These are phyloP conservation scores for Circaetus gallicus DNA, from an alignment of 2,113 vertebrate genomes.

Conservation along the genomic window DNA sequence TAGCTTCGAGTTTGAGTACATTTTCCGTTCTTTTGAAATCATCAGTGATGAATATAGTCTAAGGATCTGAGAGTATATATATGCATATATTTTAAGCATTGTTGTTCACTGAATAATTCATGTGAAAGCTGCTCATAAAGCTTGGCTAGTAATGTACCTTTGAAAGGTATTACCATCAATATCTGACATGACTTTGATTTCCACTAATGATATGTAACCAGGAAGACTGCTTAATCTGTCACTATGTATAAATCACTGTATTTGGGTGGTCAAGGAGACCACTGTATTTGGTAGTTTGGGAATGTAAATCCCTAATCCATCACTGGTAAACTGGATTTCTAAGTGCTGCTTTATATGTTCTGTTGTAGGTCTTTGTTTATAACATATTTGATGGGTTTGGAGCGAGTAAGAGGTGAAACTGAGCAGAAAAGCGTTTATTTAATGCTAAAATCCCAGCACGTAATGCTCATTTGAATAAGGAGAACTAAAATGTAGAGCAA, in stretches of 20 bases:
- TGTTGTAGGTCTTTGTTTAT: conserved; percentile 34
- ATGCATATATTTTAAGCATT: conserved; percentile 32
- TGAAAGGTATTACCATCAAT: conserved; percentile 63
- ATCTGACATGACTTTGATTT: conserved; percentile 56
- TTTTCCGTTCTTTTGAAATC: not conserved
- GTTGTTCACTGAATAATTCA: conserved; percentile 56
- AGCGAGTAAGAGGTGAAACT: conserved; percentile 4
- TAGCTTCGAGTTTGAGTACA: not conserved
- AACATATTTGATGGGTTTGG: not conserved
- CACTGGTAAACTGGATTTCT: conserved; percentile 32
- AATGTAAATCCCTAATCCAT: conserved; percentile 45
- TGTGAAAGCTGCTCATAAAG: conserved; percentile 48
- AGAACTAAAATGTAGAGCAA: not conserved
- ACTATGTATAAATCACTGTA: not conserved
- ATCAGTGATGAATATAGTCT: not conserved
- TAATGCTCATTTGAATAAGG: conserved; percentile 33
- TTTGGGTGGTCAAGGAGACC: conserved; percentile 52
- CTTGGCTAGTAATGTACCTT: conserved; percentile 51
- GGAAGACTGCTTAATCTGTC: conserved; percentile 44
- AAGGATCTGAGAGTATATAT: not conserved
- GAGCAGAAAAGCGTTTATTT: conserved; percentile 36
- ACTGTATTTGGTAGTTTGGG: conserved; percentile 15
- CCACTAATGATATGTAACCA: conserved; percentile 52
- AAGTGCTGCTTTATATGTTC: not conserved
- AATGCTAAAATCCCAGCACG: not conserved